Percentiles rank a stretch among this genome's conserved stretches.
phyloP scores from a whole-genome alignment of 2,797 vertebrate species.

The Eulemur coronatus region DNA sequence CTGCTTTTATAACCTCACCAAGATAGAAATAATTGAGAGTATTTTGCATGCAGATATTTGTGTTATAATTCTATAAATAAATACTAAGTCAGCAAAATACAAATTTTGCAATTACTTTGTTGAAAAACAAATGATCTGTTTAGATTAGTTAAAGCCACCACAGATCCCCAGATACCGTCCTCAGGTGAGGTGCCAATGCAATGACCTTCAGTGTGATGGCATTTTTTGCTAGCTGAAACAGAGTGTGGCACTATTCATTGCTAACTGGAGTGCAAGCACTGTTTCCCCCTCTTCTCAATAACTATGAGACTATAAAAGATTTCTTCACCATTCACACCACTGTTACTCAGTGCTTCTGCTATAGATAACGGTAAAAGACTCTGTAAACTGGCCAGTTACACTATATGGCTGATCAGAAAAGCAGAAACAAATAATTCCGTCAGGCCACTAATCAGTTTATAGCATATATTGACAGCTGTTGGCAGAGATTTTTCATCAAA shows the following conservation, averaged over 20 bases:
- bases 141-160: not conserved
- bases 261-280: not conserved
- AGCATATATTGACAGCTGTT: not conserved
- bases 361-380: not conserved
- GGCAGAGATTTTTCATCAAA: not conserved
- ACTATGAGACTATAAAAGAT: not conserved
- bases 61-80: constrained; percentile 20
- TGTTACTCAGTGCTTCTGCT: not conserved
- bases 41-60: constrained; percentile 51
- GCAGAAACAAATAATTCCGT: not conserved
- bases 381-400: not conserved
- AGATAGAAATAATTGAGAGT: not conserved
- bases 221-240: not conserved
- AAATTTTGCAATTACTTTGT: not conserved
- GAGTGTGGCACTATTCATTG: not conserved
- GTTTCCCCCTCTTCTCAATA: not conserved
- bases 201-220: not conserved
- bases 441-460: not conserved
- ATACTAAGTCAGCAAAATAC: not conserved
- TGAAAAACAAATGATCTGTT: constrained; percentile 4
- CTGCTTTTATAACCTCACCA: constrained; percentile 37
- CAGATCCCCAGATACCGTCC: not conserved
- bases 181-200: constrained; percentile 22
- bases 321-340: not conserved
- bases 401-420: not conserved